A percentile compares a stretch with the other conserved stretches of the same genome.
These are phyloP conservation scores for Lasioglossum baleicum DNA, from an alignment of 1,140 invertebrate species.

Conservation along the genomic window DNA sequence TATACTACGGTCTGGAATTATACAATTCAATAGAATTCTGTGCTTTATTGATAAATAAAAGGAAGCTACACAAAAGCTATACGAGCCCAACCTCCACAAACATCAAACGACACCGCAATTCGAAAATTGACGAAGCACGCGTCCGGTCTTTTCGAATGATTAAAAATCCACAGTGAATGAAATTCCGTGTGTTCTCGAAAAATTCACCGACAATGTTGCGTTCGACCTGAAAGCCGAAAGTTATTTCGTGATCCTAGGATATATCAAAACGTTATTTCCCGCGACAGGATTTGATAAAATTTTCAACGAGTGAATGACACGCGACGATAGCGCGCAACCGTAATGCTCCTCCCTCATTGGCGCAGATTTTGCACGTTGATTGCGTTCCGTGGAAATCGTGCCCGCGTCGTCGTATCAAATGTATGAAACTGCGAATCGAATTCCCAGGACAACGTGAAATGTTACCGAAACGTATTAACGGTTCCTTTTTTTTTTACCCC, in stretches of 20 bases:
- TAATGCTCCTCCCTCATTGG: neutral
- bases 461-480: too few relatives aligned
- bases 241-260: neutral
- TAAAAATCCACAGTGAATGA: neutral
- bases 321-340: neutral
- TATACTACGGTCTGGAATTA: too few relatives aligned
- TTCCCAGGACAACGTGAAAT: neutral
- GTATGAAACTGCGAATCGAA: neutral
- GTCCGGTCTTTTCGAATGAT: neutral
- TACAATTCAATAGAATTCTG: too few relatives aligned
- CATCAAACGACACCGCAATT: too few relatives aligned
- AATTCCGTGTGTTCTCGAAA: neutral
- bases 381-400: neutral
- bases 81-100: too few relatives aligned
- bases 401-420: neutral
- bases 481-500: too few relatives aligned
- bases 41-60: too few relatives aligned
- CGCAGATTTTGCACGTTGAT: neutral
- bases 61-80: too few relatives aligned
- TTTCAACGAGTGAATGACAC: neutral
- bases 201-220: neutral
- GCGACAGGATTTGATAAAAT: slow-evolving; percentile 3
- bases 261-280: slow-evolving; percentile 4
- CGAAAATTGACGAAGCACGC: neutral
- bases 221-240: neutral